These are phyloP conservation scores for Smutsia temminckii DNA, from an alignment of 2,797 vertebrate species.

Conservation along the genomic window DNA sequence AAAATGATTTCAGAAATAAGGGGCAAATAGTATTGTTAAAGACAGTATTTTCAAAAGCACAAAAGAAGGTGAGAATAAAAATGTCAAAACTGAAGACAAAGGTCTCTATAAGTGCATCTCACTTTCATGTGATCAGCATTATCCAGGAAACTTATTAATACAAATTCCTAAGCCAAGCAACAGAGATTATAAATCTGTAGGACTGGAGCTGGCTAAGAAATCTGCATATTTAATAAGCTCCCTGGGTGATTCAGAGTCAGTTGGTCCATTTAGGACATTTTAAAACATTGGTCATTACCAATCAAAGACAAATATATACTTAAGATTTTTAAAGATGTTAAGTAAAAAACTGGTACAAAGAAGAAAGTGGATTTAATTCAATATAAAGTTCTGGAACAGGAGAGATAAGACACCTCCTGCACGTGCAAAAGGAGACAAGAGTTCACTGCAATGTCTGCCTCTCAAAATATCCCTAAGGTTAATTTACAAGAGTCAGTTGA, in stretches of 20 bases:
- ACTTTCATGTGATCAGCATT: not conserved
- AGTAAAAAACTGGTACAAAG: not conserved
- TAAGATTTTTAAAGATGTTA: slow-evolving; percentile 24
- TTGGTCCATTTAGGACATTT: not conserved
- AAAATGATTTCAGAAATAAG: slow-evolving; percentile 46
- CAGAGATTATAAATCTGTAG: not conserved
- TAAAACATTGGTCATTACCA: not conserved
- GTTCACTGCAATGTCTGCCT: not conserved
- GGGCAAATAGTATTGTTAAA: not conserved
- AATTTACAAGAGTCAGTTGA: not conserved
- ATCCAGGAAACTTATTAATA: not conserved
- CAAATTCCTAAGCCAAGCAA: not conserved
- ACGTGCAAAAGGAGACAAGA: not conserved
- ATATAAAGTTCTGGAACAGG: not conserved
- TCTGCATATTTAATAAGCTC: slow-evolving; percentile 15
- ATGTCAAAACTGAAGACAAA: slow-evolving; percentile 45
- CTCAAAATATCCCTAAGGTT: not conserved
- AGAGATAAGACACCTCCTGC: not conserved
- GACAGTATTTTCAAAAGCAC: slow-evolving; percentile 55
- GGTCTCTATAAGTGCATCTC: not conserved
- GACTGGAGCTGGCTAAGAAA: not conserved
- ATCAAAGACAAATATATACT: not conserved
- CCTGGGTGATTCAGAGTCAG: not conserved
- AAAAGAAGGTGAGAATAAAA: not conserved
- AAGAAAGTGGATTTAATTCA: not conserved